Evolutionary conservation across 2,797 vertebrate species (phyloP), one percentile per base, ranked within the genome.

Genomic region (Oreortyx pictus): DNA sequence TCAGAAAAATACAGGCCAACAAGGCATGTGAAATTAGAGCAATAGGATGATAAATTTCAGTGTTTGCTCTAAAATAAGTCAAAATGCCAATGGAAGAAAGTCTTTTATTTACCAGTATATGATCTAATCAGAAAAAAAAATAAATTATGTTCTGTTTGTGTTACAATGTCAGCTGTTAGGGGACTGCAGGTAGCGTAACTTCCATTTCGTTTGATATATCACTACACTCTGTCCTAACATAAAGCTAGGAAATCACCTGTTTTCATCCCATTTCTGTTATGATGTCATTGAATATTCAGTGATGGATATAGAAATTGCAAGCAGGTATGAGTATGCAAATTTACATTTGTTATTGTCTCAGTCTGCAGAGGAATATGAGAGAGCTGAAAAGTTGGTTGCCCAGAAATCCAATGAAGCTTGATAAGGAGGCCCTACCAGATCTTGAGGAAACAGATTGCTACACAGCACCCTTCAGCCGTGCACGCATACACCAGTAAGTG

Each of bases 361-460:
- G 98, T 95, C 98, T 99, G 94, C 98, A 99, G 97, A 97, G 98
- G 95, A 98, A 98, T 90, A 98, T 98, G 92, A 98, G 97, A 86
- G 98, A 99, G 95, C 94, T 99, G 71, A 99, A 99, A 96, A 99
- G 98, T 49, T 99, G 99, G 99, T 96, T 99, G 94, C 98, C 99
- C 44, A 98, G 97, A 95, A 99, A 99, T 95, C 99, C 99, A 11
- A 99, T 99, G 99, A 99, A 99, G 97, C 98, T 99, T 22, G 99
- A 99, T 97, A 99, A 99, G 96, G 98, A 99, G 94, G 98, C 99
- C 1, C 96, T 99, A 72, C 99, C 99, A 71, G 99, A 99, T 91
- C 97, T 99, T 82, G 98, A 99, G 95, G 99, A 99, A 66, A 98
- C 98, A 3, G 99, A 99, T 97, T 99, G 99, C 96, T 99, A 99